phyloP scores from a whole-genome alignment of 2,797 vertebrate species.

The Sebastes variabilis region DNA sequence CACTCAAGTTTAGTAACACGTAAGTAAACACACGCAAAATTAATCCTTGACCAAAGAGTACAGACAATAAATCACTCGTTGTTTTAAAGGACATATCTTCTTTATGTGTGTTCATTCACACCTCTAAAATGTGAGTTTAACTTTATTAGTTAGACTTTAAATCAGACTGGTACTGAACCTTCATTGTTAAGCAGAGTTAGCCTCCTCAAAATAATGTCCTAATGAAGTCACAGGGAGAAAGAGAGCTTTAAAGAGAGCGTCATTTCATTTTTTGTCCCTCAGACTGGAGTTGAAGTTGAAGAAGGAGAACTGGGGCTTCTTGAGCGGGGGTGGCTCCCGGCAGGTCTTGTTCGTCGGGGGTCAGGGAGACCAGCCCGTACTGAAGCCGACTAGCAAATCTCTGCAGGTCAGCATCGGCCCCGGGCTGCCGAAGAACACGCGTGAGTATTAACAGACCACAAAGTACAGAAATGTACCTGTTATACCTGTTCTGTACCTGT shows the following conservation, averaged over 20 bases:
- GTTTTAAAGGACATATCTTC: neutral
- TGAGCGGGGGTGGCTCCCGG: constrained; percentile 91
- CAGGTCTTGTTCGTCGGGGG: constrained; percentile 93
- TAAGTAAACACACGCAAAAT: constrained; percentile 75
- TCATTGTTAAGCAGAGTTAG: neutral
- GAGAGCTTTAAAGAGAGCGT: neutral
- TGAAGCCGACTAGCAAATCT: constrained; percentile 93
- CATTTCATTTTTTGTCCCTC: neutral
- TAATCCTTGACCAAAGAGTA: neutral
- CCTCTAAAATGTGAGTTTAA: neutral
- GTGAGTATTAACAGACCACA: constrained; percentile 82
- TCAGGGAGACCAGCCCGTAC: constrained; percentile 86
- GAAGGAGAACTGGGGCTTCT: constrained; percentile 97
- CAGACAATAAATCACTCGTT: neutral
- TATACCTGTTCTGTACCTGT: neutral
- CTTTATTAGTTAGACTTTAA: neutral
- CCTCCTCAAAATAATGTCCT: neutral
- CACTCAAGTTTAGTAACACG: constrained; percentile 96
- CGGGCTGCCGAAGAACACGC: constrained; percentile 94
- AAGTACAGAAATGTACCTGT: neutral
- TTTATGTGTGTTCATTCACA: neutral
- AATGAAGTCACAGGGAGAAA: neutral
- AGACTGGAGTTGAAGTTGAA: constrained; percentile 98
- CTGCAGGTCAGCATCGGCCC: constrained; percentile 96
- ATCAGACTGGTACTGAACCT: neutral